Evolutionary conservation across 1,140 invertebrate genomes (phyloP).

Genomic region (Euwallacea fornicatus): DNA sequence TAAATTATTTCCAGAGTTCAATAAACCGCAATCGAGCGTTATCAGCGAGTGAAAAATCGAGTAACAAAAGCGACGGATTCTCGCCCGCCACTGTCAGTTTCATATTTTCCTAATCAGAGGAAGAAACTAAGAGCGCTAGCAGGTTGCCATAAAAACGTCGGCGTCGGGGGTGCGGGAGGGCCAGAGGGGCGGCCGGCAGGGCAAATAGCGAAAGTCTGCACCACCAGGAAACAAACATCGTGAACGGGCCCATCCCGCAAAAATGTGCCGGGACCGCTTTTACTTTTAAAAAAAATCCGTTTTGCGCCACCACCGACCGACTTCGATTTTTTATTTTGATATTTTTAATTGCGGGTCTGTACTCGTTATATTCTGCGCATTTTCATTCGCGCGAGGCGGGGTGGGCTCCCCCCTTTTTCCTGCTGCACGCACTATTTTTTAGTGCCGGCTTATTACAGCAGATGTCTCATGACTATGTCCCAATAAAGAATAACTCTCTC

Average conservation of each 20-base stretch:
- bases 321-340: conserved; percentile 54
- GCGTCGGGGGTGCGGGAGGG: background rate
- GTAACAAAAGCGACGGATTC: background rate
- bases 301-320: conserved; percentile 15
- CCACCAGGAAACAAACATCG: conserved; percentile 20
- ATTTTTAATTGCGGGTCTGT: conserved; percentile 57
- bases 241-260: conserved; percentile 13
- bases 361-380: conserved; percentile 57
- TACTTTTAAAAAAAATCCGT: conserved; percentile 34
- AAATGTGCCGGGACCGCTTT: conserved; percentile 31
- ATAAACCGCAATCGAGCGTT: no score
- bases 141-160: conserved; percentile 31
- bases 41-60: no score
- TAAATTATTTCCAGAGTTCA: no score
- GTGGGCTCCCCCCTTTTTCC: conserved; percentile 36
- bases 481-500: conserved; percentile 54
- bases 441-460: conserved; percentile 56
- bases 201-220: conserved; percentile 21
- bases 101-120: conserved; percentile 36
- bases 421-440: conserved; percentile 55
- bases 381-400: conserved; percentile 54
- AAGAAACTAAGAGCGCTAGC: conserved; percentile 31
- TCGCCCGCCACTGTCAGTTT: conserved; percentile 29
- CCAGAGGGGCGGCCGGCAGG: background rate
- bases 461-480: conserved; percentile 56